phyloP scores from a whole-genome alignment of 2,797 vertebrate genomes.

The Myotis myotis region DNA sequence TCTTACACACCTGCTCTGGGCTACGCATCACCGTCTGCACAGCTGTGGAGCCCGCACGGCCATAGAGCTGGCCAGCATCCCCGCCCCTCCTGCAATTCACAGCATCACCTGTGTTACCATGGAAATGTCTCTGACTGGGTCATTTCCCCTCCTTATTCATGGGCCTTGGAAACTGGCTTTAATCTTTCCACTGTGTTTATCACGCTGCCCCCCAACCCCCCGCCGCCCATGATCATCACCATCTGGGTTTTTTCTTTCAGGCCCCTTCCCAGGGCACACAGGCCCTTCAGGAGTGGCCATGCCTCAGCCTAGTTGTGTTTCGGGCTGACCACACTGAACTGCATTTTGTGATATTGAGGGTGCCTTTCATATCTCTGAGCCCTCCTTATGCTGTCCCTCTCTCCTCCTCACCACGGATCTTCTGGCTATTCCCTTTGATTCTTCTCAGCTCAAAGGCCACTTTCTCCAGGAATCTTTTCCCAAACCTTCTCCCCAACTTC shows the following conservation, averaged over 20 bases:
- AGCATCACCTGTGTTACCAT: neutral
- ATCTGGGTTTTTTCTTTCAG: neutral
- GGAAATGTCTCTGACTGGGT: neutral
- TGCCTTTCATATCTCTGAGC: neutral
- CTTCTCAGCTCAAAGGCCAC: neutral
- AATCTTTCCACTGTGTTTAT: neutral
- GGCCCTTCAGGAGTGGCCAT: neutral
- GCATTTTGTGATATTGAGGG: fast-evolving
- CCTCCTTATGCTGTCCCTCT: fast-evolving
- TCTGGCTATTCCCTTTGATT: neutral
- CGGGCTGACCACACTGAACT: fast-evolving
- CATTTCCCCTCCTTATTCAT: neutral
- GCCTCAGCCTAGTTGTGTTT: neutral
- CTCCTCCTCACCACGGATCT: neutral
- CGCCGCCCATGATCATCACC: neutral
- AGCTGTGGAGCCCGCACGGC: fast-evolving
- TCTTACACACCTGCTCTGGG: fast-evolving
- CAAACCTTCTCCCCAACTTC: no score
- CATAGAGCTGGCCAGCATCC: fast-evolving
- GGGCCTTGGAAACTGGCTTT: neutral
- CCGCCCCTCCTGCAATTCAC: fast-evolving
- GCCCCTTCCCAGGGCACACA: neutral
- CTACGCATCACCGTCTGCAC: fast-evolving
- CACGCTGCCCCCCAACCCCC: no score
- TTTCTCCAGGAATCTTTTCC: neutral